Base-by-base conservation (phyloP, 2,113 vertebrate genomes). In the Aspiorhynchus laticeps region DNA sequence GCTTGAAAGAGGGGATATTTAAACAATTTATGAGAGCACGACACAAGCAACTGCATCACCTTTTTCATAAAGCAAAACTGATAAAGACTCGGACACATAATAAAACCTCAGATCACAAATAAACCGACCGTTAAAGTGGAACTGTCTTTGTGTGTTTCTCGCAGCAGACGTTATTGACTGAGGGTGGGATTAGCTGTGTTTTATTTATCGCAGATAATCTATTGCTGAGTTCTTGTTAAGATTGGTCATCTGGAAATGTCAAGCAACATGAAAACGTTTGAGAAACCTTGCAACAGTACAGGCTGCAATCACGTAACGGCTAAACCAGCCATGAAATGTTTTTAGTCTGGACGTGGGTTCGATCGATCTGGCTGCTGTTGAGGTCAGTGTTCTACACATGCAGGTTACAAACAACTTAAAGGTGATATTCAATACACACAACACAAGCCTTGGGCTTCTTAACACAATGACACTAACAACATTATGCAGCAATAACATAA, bases 261-360 rank as follows among this genome's bases (percentile, higher is more conserved):
- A 75, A 63, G 26, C 28, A 33, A 67, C 61, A 85, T 12, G 67
- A 24, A 79, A 67, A 69, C 26, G 14, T 28, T 61, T 85, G 21
- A 46, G 67, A 48, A 79, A 51, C 2, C 2, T 11, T 31, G 31
- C 36, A 80, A 61, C 36, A 24, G 38, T 28, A 43, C 26, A 8
- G 41, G 9, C 61, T 48, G 79, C 86, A 84, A 80, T 80, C 77
- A 84, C 69, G 9, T 38, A 74, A 65, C 5, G 12, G 61, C 77
- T 48, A 82, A 91, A 88, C 85, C 83, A 85, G 69, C 83, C 85
- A 56, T 88, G 67, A 78, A 89, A 89, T 86, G 59, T 71, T 73
- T 74, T 75, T 61, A n/a, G 69, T 80, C 80, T 81, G 33, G 85
- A 86, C 24, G 19, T 5, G 11, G 36, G 48, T 33, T 21, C 3